phyloP scores from a whole-genome alignment of 2,113 vertebrate species.

The Brienomyrus longianalis region DNA sequence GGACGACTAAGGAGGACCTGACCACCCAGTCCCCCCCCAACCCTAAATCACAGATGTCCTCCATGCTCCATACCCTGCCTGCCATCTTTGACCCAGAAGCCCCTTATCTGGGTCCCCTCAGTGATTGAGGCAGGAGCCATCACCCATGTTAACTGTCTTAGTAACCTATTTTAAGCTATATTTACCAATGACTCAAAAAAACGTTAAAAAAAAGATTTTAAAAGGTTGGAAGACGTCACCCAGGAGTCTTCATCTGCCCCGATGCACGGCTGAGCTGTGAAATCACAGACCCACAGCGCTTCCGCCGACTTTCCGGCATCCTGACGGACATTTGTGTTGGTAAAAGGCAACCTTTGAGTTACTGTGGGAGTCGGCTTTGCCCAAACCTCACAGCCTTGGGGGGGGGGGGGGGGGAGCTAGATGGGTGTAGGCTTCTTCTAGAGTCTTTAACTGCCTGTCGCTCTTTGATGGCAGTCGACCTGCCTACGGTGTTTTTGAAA shows the following conservation, averaged over 20 bases:
- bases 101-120: not conserved
- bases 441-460: not conserved
- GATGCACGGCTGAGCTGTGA: not conserved
- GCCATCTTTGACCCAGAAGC: not conserved
- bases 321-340: not conserved
- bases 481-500: not conserved
- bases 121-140: not conserved
- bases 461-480: not conserved
- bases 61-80: not conserved
- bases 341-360: not conserved
- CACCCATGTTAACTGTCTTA: not conserved
- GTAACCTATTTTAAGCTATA: not conserved
- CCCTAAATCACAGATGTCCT: not conserved
- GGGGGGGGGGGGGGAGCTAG: not conserved
- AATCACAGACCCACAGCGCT: not conserved
- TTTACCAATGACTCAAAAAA: not conserved
- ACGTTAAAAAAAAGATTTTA: not conserved
- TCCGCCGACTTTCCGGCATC: not conserved
- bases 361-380: not conserved
- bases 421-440: not conserved
- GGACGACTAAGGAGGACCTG: not conserved
- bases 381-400: not conserved
- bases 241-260: not conserved
- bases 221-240: not conserved
- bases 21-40: not conserved